Conservation (phyloP, 2,888 invertebrate species). For the Diabrotica balteata region DNA sequence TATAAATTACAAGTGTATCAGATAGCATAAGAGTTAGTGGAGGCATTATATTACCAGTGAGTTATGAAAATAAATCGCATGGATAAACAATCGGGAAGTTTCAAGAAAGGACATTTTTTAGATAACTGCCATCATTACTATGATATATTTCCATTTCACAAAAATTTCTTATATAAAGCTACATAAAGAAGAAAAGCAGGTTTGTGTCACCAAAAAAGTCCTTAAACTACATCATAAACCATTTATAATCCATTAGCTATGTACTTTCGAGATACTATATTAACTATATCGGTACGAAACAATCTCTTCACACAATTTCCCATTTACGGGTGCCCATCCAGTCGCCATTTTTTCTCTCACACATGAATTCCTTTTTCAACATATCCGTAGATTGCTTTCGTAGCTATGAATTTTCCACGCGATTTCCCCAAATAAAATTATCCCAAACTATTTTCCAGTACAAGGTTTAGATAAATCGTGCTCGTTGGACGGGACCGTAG, state of each 20-base stretch:
- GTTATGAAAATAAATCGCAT: too few relatives aligned
- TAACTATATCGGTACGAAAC: slow-evolving; percentile 10
- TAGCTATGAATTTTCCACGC: slow-evolving; percentile 22
- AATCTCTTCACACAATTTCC: slow-evolving; percentile 19
- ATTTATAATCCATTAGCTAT: slow-evolving; percentile 1
- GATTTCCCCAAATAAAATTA: slow-evolving; percentile 34
- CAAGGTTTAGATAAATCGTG: slow-evolving; percentile 31
- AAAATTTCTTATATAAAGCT: not conserved
- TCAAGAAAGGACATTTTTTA: too few relatives aligned
- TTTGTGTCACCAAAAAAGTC: too few relatives aligned
- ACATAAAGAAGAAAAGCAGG: too few relatives aligned
- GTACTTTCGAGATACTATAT: slow-evolving; percentile 5
- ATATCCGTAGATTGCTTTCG: slow-evolving; percentile 9
- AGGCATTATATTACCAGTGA: too few relatives aligned
- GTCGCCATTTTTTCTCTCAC: slow-evolving; percentile 4
- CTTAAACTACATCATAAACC: not conserved
- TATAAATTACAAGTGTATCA: too few relatives aligned
- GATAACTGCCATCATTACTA: too few relatives aligned
- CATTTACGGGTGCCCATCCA: slow-evolving; percentile 1
- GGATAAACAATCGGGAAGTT: too few relatives aligned
- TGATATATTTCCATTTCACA: slow-evolving; percentile 1
- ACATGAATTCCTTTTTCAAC: slow-evolving; percentile 9
- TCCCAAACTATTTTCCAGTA: slow-evolving; percentile 24
- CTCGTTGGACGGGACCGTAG: slow-evolving; percentile 13
- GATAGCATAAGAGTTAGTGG: too few relatives aligned